A percentile compares a stretch with the other conserved stretches of the same genome.
phyloP scores from a whole-genome alignment of 2,888 invertebrate genomes.

The Pilophorus perplexus region DNA sequence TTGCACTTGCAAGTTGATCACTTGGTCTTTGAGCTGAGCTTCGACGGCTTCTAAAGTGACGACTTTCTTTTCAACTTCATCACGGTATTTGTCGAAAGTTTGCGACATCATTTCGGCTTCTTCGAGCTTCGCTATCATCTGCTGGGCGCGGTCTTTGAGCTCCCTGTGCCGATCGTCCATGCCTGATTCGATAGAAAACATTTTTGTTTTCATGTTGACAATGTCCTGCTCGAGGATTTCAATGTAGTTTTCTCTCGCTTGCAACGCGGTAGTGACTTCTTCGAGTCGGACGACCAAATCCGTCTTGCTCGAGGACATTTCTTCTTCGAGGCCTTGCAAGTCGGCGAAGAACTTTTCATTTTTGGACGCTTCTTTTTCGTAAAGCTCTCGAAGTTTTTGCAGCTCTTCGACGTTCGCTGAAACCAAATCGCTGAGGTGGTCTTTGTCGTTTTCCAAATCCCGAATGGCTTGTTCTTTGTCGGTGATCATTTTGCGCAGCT shows the following conservation, averaged over 20 bases:
- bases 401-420: constrained; percentile 39
- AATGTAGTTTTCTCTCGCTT: constrained; percentile 70
- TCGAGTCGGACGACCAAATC: constrained; percentile 52
- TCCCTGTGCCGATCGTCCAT: constrained; percentile 63
- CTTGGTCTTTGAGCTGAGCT: constrained; percentile 30
- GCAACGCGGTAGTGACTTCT: constrained; percentile 53
- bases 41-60: constrained; percentile 54
- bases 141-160: constrained; percentile 62
- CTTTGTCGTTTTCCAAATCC: constrained; percentile 43
- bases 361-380: constrained; percentile 45
- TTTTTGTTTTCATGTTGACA: constrained; percentile 43
- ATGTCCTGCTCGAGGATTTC: constrained; percentile 67
- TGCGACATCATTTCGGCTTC: constrained; percentile 60
- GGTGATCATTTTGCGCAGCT: constrained; percentile 39
- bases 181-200: constrained; percentile 55
- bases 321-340: constrained; percentile 50
- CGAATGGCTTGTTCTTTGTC: constrained; percentile 33
- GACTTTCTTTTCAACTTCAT: constrained; percentile 62
- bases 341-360: constrained; percentile 53
- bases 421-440: constrained; percentile 44
- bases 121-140: constrained; percentile 61
- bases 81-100: constrained; percentile 63
- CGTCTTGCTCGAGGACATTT: constrained; percentile 51
- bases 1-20: constrained; percentile 30
- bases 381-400: constrained; percentile 44